Conservation (phyloP, 2,888 invertebrate species). For the Sesia apiformis region DNA sequence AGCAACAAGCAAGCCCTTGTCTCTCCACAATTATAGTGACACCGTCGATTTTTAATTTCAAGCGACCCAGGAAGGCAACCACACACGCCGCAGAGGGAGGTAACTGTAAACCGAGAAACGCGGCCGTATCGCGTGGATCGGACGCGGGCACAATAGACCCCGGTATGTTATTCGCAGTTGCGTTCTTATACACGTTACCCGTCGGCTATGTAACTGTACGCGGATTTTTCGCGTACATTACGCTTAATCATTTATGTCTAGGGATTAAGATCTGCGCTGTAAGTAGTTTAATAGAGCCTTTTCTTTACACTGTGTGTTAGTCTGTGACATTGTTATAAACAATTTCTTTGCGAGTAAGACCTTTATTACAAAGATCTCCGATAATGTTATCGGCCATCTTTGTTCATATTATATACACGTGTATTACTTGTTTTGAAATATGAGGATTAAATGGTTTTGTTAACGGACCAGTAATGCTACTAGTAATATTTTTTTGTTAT, state of each 20-base stretch:
- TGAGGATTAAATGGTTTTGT: no score
- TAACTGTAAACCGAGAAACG: conserved; percentile 25
- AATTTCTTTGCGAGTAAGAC: no score
- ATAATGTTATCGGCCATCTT: no score
- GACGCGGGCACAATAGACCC: conserved; percentile 20
- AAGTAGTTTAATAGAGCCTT: neutral
- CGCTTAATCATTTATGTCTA: neutral
- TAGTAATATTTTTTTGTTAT: no score
- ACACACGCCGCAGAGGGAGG: conserved; percentile 15
- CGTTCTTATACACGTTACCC: conserved; percentile 18
- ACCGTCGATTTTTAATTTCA: neutral
- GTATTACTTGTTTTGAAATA: no score
- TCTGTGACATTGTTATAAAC: no score
- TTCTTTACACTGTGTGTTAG: no score
- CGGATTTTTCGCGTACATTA: neutral
- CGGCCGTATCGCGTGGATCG: conserved; percentile 19
- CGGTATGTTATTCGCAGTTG: conserved; percentile 19
- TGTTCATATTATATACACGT: no score
- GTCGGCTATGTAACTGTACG: conserved; percentile 20
- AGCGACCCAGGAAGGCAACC: conserved; percentile 4
- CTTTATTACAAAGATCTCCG: no score
- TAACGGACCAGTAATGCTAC: no score
- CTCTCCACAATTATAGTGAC: neutral
- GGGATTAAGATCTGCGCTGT: neutral
- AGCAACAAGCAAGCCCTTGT: no score